Base-by-base conservation (phyloP, 2,113 vertebrate genomes). In the Chrysemys picta region DNA sequence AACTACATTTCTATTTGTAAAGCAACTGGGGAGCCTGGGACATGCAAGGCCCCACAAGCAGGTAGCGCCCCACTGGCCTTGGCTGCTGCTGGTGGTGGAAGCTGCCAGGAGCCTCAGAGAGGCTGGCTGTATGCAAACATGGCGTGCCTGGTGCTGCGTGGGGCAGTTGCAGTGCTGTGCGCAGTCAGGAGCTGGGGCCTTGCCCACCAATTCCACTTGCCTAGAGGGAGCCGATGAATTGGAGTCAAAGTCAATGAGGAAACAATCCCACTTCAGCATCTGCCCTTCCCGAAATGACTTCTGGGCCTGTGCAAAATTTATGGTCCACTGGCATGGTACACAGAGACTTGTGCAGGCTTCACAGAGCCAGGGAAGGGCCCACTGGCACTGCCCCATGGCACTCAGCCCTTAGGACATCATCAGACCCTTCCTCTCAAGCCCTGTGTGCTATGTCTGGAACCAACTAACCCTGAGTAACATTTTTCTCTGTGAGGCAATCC, bases 191-290 rank as follows among this genome's bases (percentile, higher is more conserved):
- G 4, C 11, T 59, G 57, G 25, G 11, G 57, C 57, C 57, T 59
- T 59, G 57, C 57, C 57, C 27, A 59, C 27, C 57, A 10, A 29
- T 59, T 59, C 27, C 27, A 11, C 57, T 12, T 27, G 57, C 57
- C 27, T 27, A 59, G 57, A 29, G 57, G 57, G 27, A 59, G 22
- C 27, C 11, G 27, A 59, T 29, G 57, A 59, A 59, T 13, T 59
- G 57, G 27, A 27, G 11, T 29, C 25, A 57, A 12, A 59, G 57
- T 57, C 56, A 57, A 27, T 57, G 57, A 59, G 50, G 62, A 47
- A 79, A 19, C 0, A 2, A 35, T 3, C 24, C 35, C 35, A 27
- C 1, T 17, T 38, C 62, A 59, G n/a, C n/a, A 72, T 42, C 79
- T 75, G 56, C 25, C 57, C 57, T 59, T 59, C 27, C 57, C 12